These are phyloP conservation scores for Urocolius indicus DNA, from an alignment of 2,113 vertebrate species.

Conservation along the genomic window DNA sequence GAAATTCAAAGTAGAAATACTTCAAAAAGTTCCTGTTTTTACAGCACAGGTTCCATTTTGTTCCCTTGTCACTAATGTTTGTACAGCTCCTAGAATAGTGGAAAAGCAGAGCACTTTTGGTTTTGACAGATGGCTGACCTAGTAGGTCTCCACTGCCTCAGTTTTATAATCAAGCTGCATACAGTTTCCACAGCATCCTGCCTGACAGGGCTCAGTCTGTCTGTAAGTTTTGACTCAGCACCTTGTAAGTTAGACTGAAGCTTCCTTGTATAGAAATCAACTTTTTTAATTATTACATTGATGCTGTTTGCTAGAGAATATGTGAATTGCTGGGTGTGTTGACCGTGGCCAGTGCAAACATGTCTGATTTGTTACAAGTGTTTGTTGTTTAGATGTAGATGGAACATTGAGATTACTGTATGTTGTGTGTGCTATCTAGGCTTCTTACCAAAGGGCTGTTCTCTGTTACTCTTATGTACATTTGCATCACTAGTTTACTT, in stretches of 20 bases:
- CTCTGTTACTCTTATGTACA: neutral
- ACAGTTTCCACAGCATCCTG: conserved; percentile 70
- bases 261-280: conserved; percentile 52
- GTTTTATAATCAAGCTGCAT: conserved; percentile 65
- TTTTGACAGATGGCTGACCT: conserved; percentile 79
- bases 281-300: neutral
- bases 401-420: neutral
- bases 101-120: conserved; percentile 56
- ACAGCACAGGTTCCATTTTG: conserved; percentile 68
- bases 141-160: conserved; percentile 59
- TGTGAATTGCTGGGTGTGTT: neutral
- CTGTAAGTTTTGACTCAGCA: conserved; percentile 59
- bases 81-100: conserved; percentile 70
- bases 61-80: conserved; percentile 70
- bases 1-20: conserved; percentile 77
- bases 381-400: neutral
- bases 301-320: neutral
- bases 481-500: neutral
- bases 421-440: neutral
- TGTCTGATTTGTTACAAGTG: neutral
- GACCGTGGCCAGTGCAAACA: neutral
- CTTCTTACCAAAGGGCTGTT: neutral
- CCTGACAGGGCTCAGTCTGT: conserved; percentile 35
- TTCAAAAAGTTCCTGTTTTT: conserved; percentile 78
- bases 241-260: neutral